A percentile compares a stretch with the other conserved stretches of the same genome.
Evolutionary conservation across 1,140 invertebrate genomes (phyloP).

Genomic region (Harpegnathos saltator): DNA sequence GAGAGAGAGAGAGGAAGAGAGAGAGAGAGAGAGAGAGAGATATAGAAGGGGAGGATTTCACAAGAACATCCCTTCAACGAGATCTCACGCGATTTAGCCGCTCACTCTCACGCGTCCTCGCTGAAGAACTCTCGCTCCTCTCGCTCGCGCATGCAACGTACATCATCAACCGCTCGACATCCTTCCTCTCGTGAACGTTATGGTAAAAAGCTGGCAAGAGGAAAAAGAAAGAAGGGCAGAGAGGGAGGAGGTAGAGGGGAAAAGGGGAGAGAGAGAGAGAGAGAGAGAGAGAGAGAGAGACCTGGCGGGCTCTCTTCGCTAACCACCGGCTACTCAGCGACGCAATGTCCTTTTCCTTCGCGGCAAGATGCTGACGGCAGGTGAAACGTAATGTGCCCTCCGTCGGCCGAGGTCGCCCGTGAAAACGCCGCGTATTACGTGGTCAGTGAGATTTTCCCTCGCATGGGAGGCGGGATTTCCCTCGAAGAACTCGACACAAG

Average conservation of each 20-base stretch:
- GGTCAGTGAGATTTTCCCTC: constrained; percentile 17
- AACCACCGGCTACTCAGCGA: not conserved
- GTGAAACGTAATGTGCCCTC: constrained; percentile 16
- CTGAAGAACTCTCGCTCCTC: not conserved
- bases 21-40: too few relatives aligned
- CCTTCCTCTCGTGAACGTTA: constrained; percentile 25
- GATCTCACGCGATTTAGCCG: not conserved
- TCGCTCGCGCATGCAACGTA: not conserved
- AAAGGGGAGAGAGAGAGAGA: constrained; percentile 18
- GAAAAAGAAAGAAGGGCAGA: too few relatives aligned
- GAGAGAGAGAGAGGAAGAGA: too few relatives aligned
- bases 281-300: constrained; percentile 11
- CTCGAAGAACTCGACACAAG: constrained; percentile 7
- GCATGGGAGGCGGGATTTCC: constrained; percentile 28
- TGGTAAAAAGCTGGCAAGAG: not conserved
- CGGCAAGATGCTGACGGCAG: constrained; percentile 15
- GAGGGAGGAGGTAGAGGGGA: not conserved
- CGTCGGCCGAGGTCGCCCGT: too few relatives aligned
- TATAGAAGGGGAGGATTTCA: too few relatives aligned
- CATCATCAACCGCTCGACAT: constrained; percentile 25
- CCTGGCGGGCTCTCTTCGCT: not conserved
- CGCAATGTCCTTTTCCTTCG: not conserved
- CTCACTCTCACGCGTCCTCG: not conserved
- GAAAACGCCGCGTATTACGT: constrained; percentile 19
- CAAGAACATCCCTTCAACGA: too few relatives aligned